Conservation (phyloP, 2,888 invertebrate species). For the Leptopilina myrica region DNA sequence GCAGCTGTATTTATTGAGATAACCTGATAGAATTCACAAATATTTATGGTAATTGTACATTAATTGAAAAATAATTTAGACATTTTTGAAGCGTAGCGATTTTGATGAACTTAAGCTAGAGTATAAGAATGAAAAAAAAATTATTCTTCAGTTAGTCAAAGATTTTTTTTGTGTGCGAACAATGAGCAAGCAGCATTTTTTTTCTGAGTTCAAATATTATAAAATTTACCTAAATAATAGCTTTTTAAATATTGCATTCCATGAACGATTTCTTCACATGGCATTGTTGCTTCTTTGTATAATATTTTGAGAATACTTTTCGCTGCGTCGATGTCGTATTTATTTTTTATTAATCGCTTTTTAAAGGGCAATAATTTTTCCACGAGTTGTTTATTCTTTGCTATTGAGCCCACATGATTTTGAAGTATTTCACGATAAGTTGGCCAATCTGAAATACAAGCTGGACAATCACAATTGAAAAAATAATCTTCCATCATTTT, state of each 20-base stretch:
- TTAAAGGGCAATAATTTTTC: conserved; percentile 69
- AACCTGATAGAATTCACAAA: conserved; percentile 17
- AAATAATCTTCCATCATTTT: conserved; percentile 72
- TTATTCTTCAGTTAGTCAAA: not conserved
- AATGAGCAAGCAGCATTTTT: not conserved
- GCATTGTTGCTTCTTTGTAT: conserved; percentile 66
- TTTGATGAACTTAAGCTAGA: not conserved
- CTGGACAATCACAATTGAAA: conserved; percentile 71
- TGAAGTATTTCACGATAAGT: conserved; percentile 67
- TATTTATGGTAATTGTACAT: not conserved
- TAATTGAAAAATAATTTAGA: not conserved
- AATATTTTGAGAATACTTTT: conserved; percentile 68
- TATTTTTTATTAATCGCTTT: conserved; percentile 66
- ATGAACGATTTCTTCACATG: conserved; percentile 74
- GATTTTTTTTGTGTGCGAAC: not conserved
- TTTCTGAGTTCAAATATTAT: conserved; percentile 41
- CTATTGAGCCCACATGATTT: conserved; percentile 70
- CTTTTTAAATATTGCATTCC: conserved; percentile 73
- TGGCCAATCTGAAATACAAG: conserved; percentile 71
- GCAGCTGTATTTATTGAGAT: conserved; percentile 30
- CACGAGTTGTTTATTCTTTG: conserved; percentile 66
- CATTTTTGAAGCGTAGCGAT: conserved; percentile 23
- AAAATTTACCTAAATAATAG: conserved; percentile 75
- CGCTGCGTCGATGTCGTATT: conserved; percentile 73
- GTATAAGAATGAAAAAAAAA: not conserved